These are phyloP conservation scores for Endotricha flammealis DNA, from an alignment of 2,888 invertebrate genomes.

Conservation along the genomic window DNA sequence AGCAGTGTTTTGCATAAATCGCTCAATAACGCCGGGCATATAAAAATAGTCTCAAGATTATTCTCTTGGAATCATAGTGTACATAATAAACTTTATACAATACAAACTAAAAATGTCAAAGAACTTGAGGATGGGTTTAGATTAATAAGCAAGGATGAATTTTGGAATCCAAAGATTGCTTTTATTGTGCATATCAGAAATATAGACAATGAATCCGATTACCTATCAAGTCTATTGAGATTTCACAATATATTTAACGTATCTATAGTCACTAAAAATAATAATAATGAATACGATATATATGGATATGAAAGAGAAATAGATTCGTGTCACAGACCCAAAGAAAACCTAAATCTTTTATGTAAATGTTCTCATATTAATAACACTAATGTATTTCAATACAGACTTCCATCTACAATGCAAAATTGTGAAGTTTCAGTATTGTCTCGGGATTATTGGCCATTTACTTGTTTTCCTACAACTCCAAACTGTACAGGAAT, in stretches of 20 bases:
- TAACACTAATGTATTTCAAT: neutral
- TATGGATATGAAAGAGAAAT: neutral
- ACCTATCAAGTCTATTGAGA: neutral
- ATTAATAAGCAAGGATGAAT: neutral
- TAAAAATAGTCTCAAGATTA: too few species aligned
- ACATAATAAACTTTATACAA: too few species aligned
- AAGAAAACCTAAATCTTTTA: neutral
- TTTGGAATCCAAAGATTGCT: slow-evolving; percentile 5
- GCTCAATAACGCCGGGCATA: too few species aligned
- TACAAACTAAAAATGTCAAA: too few species aligned
- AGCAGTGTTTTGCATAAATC: too few species aligned
- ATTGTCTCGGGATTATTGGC: neutral
- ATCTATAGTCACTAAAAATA: neutral
- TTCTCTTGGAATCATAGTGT: too few species aligned
- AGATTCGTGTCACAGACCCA: slow-evolving; percentile 6
- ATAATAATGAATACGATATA: neutral
- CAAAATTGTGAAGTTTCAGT: slow-evolving; percentile 1
- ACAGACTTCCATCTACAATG: neutral
- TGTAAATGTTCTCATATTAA: slow-evolving; percentile 1
- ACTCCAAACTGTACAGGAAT: neutral
- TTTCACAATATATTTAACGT: slow-evolving; percentile 9
- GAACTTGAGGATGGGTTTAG: neutral
- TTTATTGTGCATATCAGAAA: slow-evolving; percentile 1
- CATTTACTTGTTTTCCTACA: slow-evolving; percentile 1
- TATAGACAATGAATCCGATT: neutral